These are phyloP conservation scores for Podarcis lilfordi DNA, from an alignment of 2,797 vertebrate genomes.

Conservation along the genomic window DNA sequence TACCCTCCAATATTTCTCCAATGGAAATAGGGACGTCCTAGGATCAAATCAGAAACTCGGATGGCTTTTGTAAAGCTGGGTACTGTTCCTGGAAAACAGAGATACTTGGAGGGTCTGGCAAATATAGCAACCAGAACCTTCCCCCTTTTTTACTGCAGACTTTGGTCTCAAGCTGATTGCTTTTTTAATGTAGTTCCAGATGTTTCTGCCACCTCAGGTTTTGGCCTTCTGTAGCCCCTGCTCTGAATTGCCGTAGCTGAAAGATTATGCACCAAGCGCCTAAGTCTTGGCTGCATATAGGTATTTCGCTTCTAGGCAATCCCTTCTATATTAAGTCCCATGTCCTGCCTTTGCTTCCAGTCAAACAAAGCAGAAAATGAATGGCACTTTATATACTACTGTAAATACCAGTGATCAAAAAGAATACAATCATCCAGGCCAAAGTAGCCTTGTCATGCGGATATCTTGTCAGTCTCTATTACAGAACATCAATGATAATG, in stretches of 20 bases:
- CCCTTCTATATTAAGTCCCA: neutral
- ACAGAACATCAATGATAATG: constrained; percentile 42
- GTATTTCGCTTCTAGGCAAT: constrained; percentile 30
- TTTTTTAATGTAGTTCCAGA: neutral
- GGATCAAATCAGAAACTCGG: too few species aligned
- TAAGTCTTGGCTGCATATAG: constrained; percentile 17
- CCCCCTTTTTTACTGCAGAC: neutral
- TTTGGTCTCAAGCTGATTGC: neutral
- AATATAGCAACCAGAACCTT: neutral
- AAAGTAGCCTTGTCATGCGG: constrained; percentile 25
- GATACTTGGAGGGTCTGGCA: too few species aligned
- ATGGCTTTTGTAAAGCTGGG: too few species aligned
- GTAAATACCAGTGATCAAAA: constrained; percentile 59
- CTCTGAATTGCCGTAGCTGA: neutral
- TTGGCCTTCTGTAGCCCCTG: neutral
- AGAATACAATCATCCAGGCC: constrained; percentile 37
- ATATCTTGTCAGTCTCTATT: constrained; percentile 57
- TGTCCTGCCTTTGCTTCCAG: constrained; percentile 27
- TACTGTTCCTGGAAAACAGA: too few species aligned
- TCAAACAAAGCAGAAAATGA: constrained; percentile 46
- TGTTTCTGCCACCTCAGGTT: neutral
- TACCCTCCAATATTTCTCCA: too few species aligned
- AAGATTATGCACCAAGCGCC: neutral
- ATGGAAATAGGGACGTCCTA: too few species aligned
- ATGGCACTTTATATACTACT: constrained; percentile 32